Evolutionary conservation across 1,140 invertebrate genomes (phyloP), one percentile per base, ranked within the genome.

Genomic region (Aplysia californica): DNA sequence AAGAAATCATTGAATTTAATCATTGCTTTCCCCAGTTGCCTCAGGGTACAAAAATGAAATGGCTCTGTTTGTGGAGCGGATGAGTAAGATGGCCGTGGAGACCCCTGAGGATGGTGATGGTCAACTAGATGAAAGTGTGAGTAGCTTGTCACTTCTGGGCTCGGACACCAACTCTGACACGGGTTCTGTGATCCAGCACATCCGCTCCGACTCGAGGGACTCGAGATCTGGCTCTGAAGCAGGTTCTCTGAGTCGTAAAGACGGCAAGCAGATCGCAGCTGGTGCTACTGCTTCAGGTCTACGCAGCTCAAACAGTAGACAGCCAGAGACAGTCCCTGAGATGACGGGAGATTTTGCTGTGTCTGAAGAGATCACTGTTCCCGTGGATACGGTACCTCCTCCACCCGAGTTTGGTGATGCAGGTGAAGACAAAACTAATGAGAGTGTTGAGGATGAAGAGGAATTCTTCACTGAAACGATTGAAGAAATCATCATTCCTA

Each of bases 391-490:
- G 10, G 65, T 87, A 29, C 65, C 82, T 18, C 83, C 83, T 35
- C 86, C 86, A 2, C 76, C 81, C 1, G 83, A 84, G 41, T 87
- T 87, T 67, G 78, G 80, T 39, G 81, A 80, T 73, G 61, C 71
- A 23, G 50, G 39, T 26, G 50, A 44, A 2, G 75, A 72, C 2
- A 65, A 70, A 66, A 1, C 26, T 36, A 35, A 64, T 35, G 31
- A 64, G 21, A 50, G 18, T 20, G 78, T 74, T 23, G 78, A 75
- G 23, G 76, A 76, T 31, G 77, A 82, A 31, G 80, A 83, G 67
- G 79, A 75, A 61, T 77, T 79, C 31, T 56, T 74, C 21, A 74
- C 70, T 41, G 74, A 75, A 50, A 75, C 72, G 23, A 70, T 75
- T 29, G 73, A 77, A 44, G 79, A 82, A 64, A 61, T 79, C 2